Evolutionary conservation across 2,113 vertebrate genomes (phyloP), one percentile per base, ranked within the genome.

Genomic region (Hymenochirus boettgeri): DNA sequence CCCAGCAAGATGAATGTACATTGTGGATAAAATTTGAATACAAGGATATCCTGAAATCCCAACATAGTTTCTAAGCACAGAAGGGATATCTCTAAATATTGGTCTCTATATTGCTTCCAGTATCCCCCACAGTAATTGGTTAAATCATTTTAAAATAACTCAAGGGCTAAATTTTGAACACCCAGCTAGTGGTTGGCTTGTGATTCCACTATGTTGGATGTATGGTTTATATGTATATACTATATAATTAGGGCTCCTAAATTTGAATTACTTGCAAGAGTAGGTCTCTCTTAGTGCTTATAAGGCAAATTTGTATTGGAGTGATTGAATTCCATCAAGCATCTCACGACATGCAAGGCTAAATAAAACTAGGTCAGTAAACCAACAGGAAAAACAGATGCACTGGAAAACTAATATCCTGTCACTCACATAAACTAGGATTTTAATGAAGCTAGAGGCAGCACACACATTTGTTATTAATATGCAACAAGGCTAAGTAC

Each of bases 301-400:
- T n/a, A 37, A 60, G 37, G 47, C 46, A 45, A 69, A 69, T 19
- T 18, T 58, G 33, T 19, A 52, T 59, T 60, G 56, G 47, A 29
- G 42, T 58, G 59, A 69, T 46, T 7, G 56, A 60, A 59, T 45
- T 57, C 15, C 23, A 47, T 60, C 19, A 13, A 69, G 45, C 56
- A 60, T 69, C 56, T 69, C 24, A 23, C 52, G 55, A 45, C 50
- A 53, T 35, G 31, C 23, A 7, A 48, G 65, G 48, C 12, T 13
- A 19, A 25, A 33, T 26, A 53, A 57, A 69, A 69, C 31, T 69
- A 69, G 65, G 65, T 69, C 57, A 69, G 65, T 69, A 69, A 59
- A 69, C 65, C 65, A 18, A 42, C 25, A 23, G 47, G 26, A 21
- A 13, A 60, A 53, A 53, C 47, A 60, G 46, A 57, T 60, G 56